Conservation (phyloP, 2,113 vertebrate genomes). For the Probosciger aterrimus region DNA sequence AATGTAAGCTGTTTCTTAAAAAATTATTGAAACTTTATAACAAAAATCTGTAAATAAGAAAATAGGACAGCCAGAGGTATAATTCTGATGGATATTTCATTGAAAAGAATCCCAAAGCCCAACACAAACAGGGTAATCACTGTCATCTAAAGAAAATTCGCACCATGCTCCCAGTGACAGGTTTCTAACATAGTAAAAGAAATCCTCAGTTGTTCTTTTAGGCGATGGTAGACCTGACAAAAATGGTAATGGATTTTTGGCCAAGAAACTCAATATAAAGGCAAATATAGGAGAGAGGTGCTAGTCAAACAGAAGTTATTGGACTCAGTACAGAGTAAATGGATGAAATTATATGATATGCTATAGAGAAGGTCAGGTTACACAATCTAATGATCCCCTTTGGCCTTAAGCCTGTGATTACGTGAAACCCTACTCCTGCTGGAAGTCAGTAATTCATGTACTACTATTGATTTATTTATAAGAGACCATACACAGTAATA, state of each 20-base stretch:
- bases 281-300: conserved; percentile 38
- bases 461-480: neutral
- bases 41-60: neutral
- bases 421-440: neutral
- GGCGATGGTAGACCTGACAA: neutral
- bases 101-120: neutral
- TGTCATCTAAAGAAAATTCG: neutral
- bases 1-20: neutral
- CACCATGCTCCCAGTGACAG: neutral
- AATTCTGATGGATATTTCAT: neutral
- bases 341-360: neutral
- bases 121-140: neutral
- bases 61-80: neutral
- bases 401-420: neutral
- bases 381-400: neutral
- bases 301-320: conserved; percentile 60
- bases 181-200: neutral
- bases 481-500: neutral
- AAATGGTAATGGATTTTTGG: conserved; percentile 57
- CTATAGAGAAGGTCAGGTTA: conserved; percentile 30
- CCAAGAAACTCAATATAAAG: conserved; percentile 56
- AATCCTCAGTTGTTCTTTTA: neutral
- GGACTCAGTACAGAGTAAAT: conserved; percentile 21
- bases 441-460: neutral
- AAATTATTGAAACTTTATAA: neutral